A percentile compares a stretch with the other conserved stretches of the same genome.
Evolutionary conservation across 2,113 vertebrate species (phyloP).

Genomic region (Arenaria interpres): DNA sequence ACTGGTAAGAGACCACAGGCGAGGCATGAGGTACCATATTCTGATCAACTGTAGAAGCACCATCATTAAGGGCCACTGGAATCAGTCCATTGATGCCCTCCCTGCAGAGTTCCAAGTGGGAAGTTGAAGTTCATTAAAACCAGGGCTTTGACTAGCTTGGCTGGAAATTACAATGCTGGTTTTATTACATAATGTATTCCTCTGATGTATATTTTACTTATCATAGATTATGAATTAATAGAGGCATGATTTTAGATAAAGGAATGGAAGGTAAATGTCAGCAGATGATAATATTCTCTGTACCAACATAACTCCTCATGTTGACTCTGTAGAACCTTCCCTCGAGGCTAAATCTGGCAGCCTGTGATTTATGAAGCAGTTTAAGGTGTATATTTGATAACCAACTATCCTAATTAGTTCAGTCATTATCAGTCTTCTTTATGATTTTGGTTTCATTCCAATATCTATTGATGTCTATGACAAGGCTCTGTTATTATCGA

Average conservation of each 20-base stretch:
- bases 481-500: neutral
- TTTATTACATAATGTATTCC: conserved; percentile 13
- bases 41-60: neutral
- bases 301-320: conserved; percentile 37
- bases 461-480: neutral
- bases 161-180: neutral
- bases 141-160: neutral
- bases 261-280: conserved; percentile 65
- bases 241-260: conserved; percentile 28
- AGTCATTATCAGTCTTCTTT: conserved; percentile 37
- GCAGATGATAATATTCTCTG: conserved; percentile 55
- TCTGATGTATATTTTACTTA: conserved; percentile 63
- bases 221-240: conserved; percentile 57
- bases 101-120: neutral
- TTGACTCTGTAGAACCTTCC: conserved; percentile 20
- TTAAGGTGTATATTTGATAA: conserved; percentile 43
- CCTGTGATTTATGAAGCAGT: conserved; percentile 36
- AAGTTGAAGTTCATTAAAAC: conserved; percentile 44
- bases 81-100: neutral
- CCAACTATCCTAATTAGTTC: conserved; percentile 33
- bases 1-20: neutral
- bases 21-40: neutral
- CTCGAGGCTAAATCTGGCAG: conserved; percentile 35
- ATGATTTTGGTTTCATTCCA: conserved; percentile 32
- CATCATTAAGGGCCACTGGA: neutral